These are phyloP conservation scores for Semaprochilodus insignis DNA, from an alignment of 2,797 vertebrate genomes.

Conservation along the genomic window DNA sequence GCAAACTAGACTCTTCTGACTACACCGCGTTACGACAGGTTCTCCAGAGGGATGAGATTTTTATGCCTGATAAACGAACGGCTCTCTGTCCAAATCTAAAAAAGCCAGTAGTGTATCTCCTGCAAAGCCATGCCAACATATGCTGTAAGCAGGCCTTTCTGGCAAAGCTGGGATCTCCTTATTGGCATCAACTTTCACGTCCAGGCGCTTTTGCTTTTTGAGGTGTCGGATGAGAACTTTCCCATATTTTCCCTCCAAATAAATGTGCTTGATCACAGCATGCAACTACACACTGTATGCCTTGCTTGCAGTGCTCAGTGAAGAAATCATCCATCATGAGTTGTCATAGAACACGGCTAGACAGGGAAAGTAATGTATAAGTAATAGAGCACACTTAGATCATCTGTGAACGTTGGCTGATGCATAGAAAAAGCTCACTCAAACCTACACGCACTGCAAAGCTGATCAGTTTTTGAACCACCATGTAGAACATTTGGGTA, in stretches of 20 bases:
- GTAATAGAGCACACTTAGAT: constrained; percentile 27
- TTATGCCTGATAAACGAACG: constrained; percentile 59
- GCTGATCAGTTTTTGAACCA: not conserved
- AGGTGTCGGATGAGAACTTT: constrained; percentile 28
- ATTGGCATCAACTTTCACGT: constrained; percentile 38
- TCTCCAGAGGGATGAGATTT: constrained; percentile 65
- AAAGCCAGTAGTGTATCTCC: constrained; percentile 64
- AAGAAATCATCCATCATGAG: constrained; percentile 36
- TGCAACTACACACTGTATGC: constrained; percentile 26
- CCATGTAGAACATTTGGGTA: not conserved
- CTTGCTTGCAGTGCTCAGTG: constrained; percentile 11
- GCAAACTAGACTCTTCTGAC: constrained; percentile 59
- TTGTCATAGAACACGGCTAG: constrained; percentile 4
- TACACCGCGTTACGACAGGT: constrained; percentile 61
- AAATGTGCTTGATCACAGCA: constrained; percentile 34
- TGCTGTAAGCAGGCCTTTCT: constrained; percentile 59
- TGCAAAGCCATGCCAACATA: constrained; percentile 57
- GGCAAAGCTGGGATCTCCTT: constrained; percentile 52
- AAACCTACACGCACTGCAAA: too few relatives aligned
- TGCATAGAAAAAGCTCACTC: not conserved
- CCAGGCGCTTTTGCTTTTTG: constrained; percentile 13
- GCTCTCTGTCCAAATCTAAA: constrained; percentile 49
- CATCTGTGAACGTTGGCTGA: constrained; percentile 32
- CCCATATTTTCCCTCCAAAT: constrained; percentile 26
- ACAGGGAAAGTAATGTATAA: constrained; percentile 19